phyloP scores from a whole-genome alignment of 2,113 vertebrate species.

The pig (Sus scrofa) region DNA sequence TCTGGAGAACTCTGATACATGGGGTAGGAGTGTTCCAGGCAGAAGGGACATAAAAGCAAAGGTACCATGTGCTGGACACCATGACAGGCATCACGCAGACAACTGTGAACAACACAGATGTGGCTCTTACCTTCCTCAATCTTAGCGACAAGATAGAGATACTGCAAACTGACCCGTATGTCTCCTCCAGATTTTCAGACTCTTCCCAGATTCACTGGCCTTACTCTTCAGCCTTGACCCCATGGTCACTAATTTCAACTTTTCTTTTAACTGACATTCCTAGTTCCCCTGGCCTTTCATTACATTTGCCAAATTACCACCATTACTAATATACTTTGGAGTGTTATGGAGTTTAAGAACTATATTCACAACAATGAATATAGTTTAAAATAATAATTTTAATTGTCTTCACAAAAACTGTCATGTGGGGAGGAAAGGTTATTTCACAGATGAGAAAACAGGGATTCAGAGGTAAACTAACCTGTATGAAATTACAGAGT shows the following conservation, averaged over 20 bases:
- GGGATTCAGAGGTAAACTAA: neutral
- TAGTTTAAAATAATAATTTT: neutral
- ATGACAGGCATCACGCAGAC: neutral
- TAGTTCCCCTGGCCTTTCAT: neutral
- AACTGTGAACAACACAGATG: neutral
- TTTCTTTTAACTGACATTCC: neutral
- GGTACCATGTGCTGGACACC: neutral
- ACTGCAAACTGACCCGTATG: neutral
- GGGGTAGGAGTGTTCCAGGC: neutral
- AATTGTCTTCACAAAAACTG: neutral
- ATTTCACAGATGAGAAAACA: neutral
- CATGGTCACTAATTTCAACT: neutral
- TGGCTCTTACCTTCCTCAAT: neutral
- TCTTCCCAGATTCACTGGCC: neutral
- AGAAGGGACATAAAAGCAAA: neutral
- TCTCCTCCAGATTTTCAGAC: neutral
- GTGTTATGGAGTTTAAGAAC: neutral
- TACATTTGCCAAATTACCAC: neutral
- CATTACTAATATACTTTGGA: neutral
- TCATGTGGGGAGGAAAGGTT: neutral
- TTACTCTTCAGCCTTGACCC: neutral
- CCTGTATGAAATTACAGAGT: neutral
- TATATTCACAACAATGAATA: neutral
- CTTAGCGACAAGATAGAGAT: neutral
- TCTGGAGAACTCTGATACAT: neutral